Evolutionary conservation across 1,140 invertebrate genomes (phyloP).

Genomic region (Bombus vancouverensis): DNA sequence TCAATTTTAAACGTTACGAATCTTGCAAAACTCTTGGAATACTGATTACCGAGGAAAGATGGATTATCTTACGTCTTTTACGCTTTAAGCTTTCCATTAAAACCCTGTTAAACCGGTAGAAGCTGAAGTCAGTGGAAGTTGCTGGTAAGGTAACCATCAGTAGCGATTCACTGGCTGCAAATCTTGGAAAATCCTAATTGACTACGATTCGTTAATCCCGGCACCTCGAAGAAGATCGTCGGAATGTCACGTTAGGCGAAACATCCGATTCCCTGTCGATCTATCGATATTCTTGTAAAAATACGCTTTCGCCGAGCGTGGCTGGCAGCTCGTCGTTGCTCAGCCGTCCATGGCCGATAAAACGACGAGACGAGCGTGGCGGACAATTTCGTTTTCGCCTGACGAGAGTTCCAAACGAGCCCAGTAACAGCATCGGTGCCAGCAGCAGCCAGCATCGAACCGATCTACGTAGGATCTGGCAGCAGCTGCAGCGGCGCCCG

Average conservation of each 20-base stretch:
- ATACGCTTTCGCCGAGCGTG: slow-evolving; percentile 40
- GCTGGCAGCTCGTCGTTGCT: slow-evolving; percentile 13
- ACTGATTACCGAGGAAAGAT: no score
- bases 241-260: background rate
- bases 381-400: slow-evolving; percentile 69
- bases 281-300: slow-evolving; percentile 46
- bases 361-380: slow-evolving; percentile 57
- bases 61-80: background rate
- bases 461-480: slow-evolving; percentile 59
- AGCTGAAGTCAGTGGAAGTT: background rate
- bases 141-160: background rate
- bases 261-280: slow-evolving; percentile 36
- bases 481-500: slow-evolving; percentile 56
- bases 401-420: slow-evolving; percentile 70
- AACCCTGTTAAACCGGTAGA: background rate
- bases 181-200: background rate
- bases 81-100: background rate
- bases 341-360: slow-evolving; percentile 53
- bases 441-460: slow-evolving; percentile 47
- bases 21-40: no score
- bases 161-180: background rate
- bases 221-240: no score
- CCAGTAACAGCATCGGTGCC: slow-evolving; percentile 46
- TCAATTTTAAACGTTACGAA: no score
- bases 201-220: background rate